phyloP scores from a whole-genome alignment of 2,888 invertebrate genomes.

The Pseudococcus viburni region DNA sequence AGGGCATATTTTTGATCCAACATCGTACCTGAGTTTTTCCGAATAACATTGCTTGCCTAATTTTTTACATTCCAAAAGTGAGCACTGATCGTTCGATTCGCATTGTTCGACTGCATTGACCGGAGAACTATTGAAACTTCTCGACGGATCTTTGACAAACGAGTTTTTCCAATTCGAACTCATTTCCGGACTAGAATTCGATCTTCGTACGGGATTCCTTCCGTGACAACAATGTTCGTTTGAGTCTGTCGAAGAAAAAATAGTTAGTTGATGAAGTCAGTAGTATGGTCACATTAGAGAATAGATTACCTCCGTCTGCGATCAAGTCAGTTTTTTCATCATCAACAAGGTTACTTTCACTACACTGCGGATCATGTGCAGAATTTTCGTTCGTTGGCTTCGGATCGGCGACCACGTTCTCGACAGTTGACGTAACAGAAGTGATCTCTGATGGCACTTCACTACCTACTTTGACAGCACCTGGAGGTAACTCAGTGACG shows the following conservation, averaged over 20 bases:
- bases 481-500: not conserved
- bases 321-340: not conserved
- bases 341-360: not conserved
- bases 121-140: conserved; percentile 63
- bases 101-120: conserved; percentile 46
- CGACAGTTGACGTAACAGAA: not conserved
- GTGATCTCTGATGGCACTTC: not conserved
- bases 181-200: conserved; percentile 95
- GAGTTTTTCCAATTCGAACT: conserved; percentile 87
- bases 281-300: not conserved
- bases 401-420: not conserved
- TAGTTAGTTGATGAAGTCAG: not conserved
- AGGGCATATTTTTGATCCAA: conserved; percentile 73
- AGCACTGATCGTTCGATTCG: conserved; percentile 24
- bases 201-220: conserved; percentile 87
- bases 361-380: not conserved
- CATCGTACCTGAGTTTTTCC: conserved; percentile 73
- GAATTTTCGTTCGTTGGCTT: not conserved
- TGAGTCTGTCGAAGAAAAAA: not conserved
- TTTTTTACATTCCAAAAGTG: conserved; percentile 71
- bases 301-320: not conserved
- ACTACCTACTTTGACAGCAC: no score
- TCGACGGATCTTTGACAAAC: conserved; percentile 74
- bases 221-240: conserved; percentile 49
- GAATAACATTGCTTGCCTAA: conserved; percentile 80